These are phyloP conservation scores for Rhabdomys pumilio DNA, from an alignment of 2,797 vertebrate species.

Conservation along the genomic window DNA sequence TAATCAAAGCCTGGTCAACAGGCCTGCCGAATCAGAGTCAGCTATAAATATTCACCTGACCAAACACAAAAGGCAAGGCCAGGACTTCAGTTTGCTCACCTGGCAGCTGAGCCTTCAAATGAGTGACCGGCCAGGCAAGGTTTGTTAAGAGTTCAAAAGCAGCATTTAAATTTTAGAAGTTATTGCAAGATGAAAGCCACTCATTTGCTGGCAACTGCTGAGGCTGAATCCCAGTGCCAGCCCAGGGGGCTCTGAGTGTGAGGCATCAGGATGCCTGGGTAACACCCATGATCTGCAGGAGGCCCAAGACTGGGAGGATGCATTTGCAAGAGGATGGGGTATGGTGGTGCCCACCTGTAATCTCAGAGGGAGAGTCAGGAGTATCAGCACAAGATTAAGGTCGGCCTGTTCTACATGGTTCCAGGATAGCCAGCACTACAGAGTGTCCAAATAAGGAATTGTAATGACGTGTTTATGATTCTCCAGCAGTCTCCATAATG, in stretches of 20 bases:
- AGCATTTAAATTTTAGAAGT: slow-evolving; percentile 63
- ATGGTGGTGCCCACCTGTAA: background rate
- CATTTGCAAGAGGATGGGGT: background rate
- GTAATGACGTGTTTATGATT: background rate
- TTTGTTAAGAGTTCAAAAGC: slow-evolving; percentile 66
- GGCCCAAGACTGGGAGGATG: background rate
- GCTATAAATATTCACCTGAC: slow-evolving; percentile 4
- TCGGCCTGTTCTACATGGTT: background rate
- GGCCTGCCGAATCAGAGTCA: slow-evolving; percentile 34
- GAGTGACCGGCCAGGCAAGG: slow-evolving; percentile 33
- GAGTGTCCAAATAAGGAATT: background rate
- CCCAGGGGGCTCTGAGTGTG: background rate
- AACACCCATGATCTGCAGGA: background rate
- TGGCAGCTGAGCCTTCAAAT: slow-evolving; percentile 60
- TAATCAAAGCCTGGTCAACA: slow-evolving; percentile 40
- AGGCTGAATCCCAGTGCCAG: background rate
- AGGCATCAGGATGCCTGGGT: background rate
- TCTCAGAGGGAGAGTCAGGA: background rate
- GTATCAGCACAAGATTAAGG: background rate
- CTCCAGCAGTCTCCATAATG: background rate
- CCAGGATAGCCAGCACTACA: background rate
- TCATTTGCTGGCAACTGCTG: slow-evolving; percentile 19
- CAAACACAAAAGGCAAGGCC: slow-evolving; percentile 50
- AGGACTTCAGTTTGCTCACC: slow-evolving; percentile 14
- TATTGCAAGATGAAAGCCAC: slow-evolving; percentile 56